Evolutionary conservation across 2,797 vertebrate genomes (phyloP), one percentile per base, ranked within the genome.

Genomic region (Eupleurogrammus muticus): DNA sequence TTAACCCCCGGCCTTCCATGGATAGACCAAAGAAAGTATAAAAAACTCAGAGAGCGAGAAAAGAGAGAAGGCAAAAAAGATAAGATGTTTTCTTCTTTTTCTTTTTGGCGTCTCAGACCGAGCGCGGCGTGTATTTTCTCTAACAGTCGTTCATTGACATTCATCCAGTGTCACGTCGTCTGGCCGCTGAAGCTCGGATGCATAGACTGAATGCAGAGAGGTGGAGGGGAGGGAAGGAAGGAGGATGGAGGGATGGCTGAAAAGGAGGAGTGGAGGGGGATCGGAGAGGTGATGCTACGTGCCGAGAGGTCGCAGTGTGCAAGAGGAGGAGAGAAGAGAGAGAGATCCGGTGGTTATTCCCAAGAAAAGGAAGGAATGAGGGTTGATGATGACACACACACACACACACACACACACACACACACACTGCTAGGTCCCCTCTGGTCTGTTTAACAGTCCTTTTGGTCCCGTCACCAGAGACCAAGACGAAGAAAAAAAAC

Each of bases 71-170:
- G 81, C 80, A 72, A 44, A 77, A 68, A 65, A 78, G 71, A 76
- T 50, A 75, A 83, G 77, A 73, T 74, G 81, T 56, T 19, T 56
- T 34, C 52, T 75, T 65, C 73, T 75, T 56, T 71, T 69, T 17
- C 16, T 42, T 42, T 44, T 44, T 44, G 16, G 40, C 40, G 40
- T 44, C 16, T 44, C 55, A 79, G 71, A 83, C 71, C 51, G 76
- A 85, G 66, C 82, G 80, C 84, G 80, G 87, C 77, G 63, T 84
- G 77, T 77, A 38, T 81, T 85, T 88, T 65, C 65, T 53, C 83
- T 87, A 90, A 92, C 85, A 89, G 91, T 92, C 85, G 75, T 87
- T 89, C 84, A 85, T 81, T 89, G 80, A 92, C 88, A 88, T 93
- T 92, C 89, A 91, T 84, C 75, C 79, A 57, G 85, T 84, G 86